Conservation (phyloP, 1,140 invertebrate species). For the Amphibalanus amphitrite region DNA sequence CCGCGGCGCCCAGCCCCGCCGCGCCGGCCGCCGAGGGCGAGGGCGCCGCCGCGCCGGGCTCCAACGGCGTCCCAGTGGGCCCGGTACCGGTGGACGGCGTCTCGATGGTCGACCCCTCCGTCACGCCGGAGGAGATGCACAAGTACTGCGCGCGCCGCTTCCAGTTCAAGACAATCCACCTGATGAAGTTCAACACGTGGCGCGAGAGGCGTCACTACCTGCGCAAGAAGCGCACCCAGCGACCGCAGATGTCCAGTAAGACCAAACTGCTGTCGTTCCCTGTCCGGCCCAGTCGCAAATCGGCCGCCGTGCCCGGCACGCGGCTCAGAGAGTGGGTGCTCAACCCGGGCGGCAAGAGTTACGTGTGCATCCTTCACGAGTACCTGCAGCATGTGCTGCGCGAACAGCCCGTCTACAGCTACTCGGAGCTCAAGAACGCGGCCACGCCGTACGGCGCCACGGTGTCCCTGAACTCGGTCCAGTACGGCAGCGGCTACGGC, state of each 20-base stretch:
- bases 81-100: neutral
- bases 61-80: too few species aligned
- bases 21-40: too few species aligned
- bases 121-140: slow-evolving; percentile 53
- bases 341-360: slow-evolving; percentile 82
- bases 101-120: slow-evolving; percentile 37
- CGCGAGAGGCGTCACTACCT: neutral
- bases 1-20: too few species aligned
- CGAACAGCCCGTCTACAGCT: slow-evolving; percentile 80
- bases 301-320: too few species aligned
- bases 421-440: slow-evolving; percentile 85
- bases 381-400: slow-evolving; percentile 87
- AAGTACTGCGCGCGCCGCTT: slow-evolving; percentile 74
- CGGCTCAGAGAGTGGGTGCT: slow-evolving; percentile 61
- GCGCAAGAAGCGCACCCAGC: neutral
- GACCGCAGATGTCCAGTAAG: neutral
- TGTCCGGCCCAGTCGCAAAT: neutral
- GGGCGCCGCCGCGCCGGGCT: too few species aligned
- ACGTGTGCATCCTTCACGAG: slow-evolving; percentile 91
- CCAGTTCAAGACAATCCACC: slow-evolving; percentile 68
- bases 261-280: slow-evolving; percentile 3
- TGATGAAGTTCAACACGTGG: slow-evolving; percentile 51
- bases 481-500: slow-evolving; percentile 80
- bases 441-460: slow-evolving; percentile 82
- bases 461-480: slow-evolving; percentile 75